Conservation (phyloP, 2,888 invertebrate species). For the Isoperla grammatica region DNA sequence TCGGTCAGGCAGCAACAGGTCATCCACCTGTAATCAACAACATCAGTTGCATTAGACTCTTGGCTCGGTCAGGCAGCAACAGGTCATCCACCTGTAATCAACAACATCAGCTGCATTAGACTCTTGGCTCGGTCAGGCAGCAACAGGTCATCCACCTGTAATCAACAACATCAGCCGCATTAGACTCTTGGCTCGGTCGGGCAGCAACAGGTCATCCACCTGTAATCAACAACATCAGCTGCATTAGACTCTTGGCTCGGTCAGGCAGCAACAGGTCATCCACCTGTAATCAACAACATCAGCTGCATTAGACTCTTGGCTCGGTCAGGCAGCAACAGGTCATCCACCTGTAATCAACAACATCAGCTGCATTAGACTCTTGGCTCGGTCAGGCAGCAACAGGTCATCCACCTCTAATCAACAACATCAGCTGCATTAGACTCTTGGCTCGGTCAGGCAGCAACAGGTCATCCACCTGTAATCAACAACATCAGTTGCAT, state of each 20-base stretch:
- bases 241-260: slow-evolving; percentile 44
- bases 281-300: no score
- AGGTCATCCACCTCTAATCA: slow-evolving; percentile 45
- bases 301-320: slow-evolving; percentile 44
- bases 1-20: slow-evolving; percentile 45
- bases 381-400: slow-evolving; percentile 45
- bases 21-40: slow-evolving; percentile 36
- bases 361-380: slow-evolving; percentile 43
- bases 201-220: slow-evolving; percentile 45
- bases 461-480: slow-evolving; percentile 45
- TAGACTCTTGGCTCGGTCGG: slow-evolving; percentile 45
- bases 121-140: slow-evolving; percentile 46
- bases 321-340: slow-evolving; percentile 45
- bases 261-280: slow-evolving; percentile 46
- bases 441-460: slow-evolving; percentile 46
- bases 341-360: no score
- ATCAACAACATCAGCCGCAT: slow-evolving; percentile 40
- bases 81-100: slow-evolving; percentile 39
- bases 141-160: slow-evolving; percentile 41
- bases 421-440: slow-evolving; percentile 42
- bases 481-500: slow-evolving; percentile 42
- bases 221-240: no score
- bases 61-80: slow-evolving; percentile 45
- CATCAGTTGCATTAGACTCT: slow-evolving; percentile 43
- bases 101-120: slow-evolving; percentile 42